These are phyloP conservation scores for Gopherus flavomarginatus DNA, from an alignment of 2,113 vertebrate genomes.

Conservation along the genomic window DNA sequence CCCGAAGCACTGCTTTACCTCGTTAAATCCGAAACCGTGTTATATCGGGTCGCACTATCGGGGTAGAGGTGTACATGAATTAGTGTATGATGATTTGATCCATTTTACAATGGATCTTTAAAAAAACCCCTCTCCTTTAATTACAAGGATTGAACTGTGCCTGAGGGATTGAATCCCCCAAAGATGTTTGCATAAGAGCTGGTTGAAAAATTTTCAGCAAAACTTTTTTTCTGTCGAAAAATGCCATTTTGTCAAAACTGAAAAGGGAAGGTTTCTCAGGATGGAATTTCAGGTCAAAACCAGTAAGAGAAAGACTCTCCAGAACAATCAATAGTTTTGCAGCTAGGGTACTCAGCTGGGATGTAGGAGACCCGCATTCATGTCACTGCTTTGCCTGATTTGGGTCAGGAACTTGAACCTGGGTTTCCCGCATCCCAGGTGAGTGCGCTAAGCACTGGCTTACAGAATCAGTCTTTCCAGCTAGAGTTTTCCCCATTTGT, in stretches of 20 bases:
- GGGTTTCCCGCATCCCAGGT: neutral
- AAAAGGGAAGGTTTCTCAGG: neutral
- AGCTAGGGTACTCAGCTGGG: neutral
- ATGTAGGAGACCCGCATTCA: neutral
- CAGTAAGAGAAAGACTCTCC: neutral
- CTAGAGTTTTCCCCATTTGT: neutral
- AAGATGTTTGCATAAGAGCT: neutral
- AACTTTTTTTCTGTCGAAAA: neutral
- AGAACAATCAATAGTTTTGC: neutral
- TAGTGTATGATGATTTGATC: conserved; percentile 5
- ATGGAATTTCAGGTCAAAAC: neutral
- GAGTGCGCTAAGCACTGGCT: neutral
- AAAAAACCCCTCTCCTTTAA: neutral
- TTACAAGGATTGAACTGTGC: neutral
- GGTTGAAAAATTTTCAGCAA: neutral
- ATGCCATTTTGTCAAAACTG: neutral
- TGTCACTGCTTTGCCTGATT: neutral
- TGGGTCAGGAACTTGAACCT: neutral
- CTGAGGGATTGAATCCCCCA: neutral
- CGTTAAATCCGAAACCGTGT: too few species aligned
- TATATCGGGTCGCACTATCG: too few species aligned
- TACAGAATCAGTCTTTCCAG: neutral
- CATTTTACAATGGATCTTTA: conserved; percentile 16
- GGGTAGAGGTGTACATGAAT: neutral
- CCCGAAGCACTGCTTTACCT: too few species aligned